These are phyloP conservation scores for Muscicapa adusta DNA, from an alignment of 2,113 vertebrate genomes.

Conservation along the genomic window DNA sequence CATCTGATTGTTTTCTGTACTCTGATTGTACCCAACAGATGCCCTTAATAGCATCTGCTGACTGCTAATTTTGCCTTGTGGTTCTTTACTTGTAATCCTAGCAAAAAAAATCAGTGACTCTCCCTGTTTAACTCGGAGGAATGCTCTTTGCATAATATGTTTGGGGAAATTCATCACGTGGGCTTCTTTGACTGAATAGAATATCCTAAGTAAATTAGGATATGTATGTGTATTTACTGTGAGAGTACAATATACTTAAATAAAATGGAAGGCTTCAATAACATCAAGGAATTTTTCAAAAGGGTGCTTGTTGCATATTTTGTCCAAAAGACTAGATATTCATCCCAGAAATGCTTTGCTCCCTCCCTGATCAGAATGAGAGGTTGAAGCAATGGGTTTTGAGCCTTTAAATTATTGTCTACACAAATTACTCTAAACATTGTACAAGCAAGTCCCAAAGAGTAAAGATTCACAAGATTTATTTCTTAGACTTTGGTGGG, in stretches of 20 bases:
- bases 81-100: constrained; percentile 4
- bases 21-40: not conserved
- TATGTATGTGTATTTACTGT: not conserved
- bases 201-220: not conserved
- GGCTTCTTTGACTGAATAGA: not conserved
- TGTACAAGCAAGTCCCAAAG: not conserved
- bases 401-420: not conserved
- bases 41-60: constrained; percentile 1
- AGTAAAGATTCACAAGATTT: not conserved
- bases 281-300: not conserved
- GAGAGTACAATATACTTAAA: not conserved
- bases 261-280: not conserved
- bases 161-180: not conserved
- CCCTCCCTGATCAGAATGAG: not conserved
- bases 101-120: constrained; percentile 38
- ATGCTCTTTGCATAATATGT: not conserved
- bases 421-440: not conserved
- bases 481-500: not conserved
- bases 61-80: constrained; percentile 33
- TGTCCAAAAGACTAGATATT: not conserved
- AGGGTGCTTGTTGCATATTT: not conserved
- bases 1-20: constrained; percentile 6
- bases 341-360: not conserved
- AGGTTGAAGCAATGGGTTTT: not conserved
- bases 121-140: constrained; percentile 42